A percentile compares a stretch with the other conserved stretches of the same genome.
These are phyloP conservation scores for Zaprionus obscuricornis DNA, from an alignment of 2,888 invertebrate species.

Conservation along the genomic window DNA sequence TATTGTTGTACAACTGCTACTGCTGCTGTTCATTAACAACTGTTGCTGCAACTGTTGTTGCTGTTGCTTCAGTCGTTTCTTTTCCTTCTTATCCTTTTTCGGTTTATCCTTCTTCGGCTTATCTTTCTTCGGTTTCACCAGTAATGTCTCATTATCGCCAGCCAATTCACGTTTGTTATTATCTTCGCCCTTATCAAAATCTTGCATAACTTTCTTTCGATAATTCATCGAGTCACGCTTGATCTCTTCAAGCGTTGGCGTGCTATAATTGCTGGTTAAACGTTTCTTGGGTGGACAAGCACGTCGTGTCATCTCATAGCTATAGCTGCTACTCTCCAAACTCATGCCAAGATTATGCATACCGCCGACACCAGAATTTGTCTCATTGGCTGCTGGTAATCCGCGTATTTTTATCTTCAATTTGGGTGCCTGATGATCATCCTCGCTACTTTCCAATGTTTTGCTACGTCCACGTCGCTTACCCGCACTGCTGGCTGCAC, in stretches of 20 bases:
- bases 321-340: conserved; percentile 58
- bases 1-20: conserved; percentile 17
- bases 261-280: conserved; percentile 84
- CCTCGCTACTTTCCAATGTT: conserved; percentile 80
- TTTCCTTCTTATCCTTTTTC: conserved; percentile 85
- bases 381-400: conserved; percentile 54
- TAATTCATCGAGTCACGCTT: conserved; percentile 94
- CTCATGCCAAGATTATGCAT: conserved; percentile 43
- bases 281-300: conserved; percentile 93
- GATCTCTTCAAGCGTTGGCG: conserved; percentile 91
- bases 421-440: conserved; percentile 85
- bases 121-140: no score
- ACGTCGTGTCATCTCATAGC: conserved; percentile 83
- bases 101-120: conserved; percentile 76
- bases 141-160: conserved; percentile 40
- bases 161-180: conserved; percentile 58
- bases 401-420: conserved; percentile 89
- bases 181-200: conserved; percentile 88
- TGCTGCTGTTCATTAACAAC: conserved; percentile 58
- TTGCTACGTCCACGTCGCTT: conserved; percentile 82
- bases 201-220: conserved; percentile 92
- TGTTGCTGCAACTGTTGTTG: conserved; percentile 84
- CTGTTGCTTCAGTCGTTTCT: conserved; percentile 83
- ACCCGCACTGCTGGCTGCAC: conserved; percentile 78
- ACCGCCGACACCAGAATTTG: conserved; percentile 15